These are phyloP conservation scores for Menidia menidia DNA, from an alignment of 2,797 vertebrate species.

Conservation along the genomic window DNA sequence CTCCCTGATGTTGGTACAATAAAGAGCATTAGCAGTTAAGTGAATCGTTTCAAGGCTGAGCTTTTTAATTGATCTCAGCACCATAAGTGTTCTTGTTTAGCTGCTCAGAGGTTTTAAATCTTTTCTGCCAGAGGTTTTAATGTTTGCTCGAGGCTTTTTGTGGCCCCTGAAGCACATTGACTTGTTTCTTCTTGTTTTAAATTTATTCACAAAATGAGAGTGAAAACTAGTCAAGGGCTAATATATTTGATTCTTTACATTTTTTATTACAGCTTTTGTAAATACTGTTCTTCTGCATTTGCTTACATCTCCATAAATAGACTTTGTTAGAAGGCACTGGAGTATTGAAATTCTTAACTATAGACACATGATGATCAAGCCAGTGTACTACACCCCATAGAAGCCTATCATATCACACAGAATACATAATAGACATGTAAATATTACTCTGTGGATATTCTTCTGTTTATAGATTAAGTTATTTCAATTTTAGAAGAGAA, in stretches of 20 bases:
- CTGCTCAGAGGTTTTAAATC: conserved; percentile 57
- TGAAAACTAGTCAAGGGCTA: conserved; percentile 22
- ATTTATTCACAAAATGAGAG: conserved; percentile 21
- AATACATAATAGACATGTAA: conserved; percentile 4
- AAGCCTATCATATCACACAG: background rate
- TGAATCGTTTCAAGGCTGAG: conserved; percentile 42
- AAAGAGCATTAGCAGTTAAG: conserved; percentile 34
- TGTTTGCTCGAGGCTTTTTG: conserved; percentile 65
- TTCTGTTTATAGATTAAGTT: conserved; percentile 21
- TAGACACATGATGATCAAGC: background rate
- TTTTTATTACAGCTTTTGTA: conserved; percentile 7
- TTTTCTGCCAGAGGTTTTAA: conserved; percentile 57
- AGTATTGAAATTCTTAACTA: background rate
- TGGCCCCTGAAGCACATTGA: conserved; percentile 49
- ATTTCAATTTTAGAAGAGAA: conserved; percentile 29
- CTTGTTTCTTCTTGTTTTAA: conserved; percentile 32
- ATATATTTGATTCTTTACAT: conserved; percentile 22
- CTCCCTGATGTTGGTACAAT: conserved; percentile 29
- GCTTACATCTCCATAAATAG: background rate
- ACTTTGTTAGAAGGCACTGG: background rate
- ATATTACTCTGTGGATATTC: conserved; percentile 4
- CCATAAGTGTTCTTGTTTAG: conserved; percentile 48
- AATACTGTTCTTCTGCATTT: background rate
- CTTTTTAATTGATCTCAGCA: conserved; percentile 54
- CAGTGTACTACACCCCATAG: background rate